Base-by-base conservation (phyloP, 2,797 vertebrate species). In the Pantherophis alleghaniensis region DNA sequence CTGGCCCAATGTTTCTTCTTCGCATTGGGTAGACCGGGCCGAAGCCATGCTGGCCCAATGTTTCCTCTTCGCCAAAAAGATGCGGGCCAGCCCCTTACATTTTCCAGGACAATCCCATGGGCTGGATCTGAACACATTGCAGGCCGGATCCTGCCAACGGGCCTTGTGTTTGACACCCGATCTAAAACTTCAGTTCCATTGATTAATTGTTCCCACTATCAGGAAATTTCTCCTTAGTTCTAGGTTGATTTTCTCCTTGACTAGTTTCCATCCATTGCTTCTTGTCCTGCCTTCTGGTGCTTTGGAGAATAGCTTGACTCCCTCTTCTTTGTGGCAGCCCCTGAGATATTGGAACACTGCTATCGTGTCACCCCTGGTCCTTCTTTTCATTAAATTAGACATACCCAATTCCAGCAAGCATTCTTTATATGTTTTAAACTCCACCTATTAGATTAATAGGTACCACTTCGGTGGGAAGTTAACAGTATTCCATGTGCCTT, bases 321-420 rank as follows among this genome's bases (percentile, higher is more conserved):
- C 5, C 28, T 66, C 28, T 7, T 69, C 28, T 69, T 69, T 32
- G 63, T 6, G 28, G 28, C 63, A 69, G 2, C 13, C 63, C 5
- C 5, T n/a, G 2, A 69, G 5, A 69, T 69, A 69, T n/a, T 69
- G 13, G 28, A 66, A 66, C 28, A n/a, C 0, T 1, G 2, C 63
- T 66, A 14, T 66, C 0, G 2, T n/a, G 63, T n/a, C 12, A 1
- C 28, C 4, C 28, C 28, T n/a, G 0, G 2, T n/a, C 63, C 12
- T 66, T 14, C 63, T 66, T 13, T 66, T 66, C 63, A 14, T n/a
- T 66, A 66, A 66, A n/a, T 1, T 63, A 63, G 26, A n/a, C 63
- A 4, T 66, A n/a, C 63, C 28, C 63, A 14, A 14, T n/a, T n/a
- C 61, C 63, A 66, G 63, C 28, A 66, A 66, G 12, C 4, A 5